Base-by-base conservation (phyloP, 2,797 vertebrate genomes). In the Neosilurus mollespiculum region DNA sequence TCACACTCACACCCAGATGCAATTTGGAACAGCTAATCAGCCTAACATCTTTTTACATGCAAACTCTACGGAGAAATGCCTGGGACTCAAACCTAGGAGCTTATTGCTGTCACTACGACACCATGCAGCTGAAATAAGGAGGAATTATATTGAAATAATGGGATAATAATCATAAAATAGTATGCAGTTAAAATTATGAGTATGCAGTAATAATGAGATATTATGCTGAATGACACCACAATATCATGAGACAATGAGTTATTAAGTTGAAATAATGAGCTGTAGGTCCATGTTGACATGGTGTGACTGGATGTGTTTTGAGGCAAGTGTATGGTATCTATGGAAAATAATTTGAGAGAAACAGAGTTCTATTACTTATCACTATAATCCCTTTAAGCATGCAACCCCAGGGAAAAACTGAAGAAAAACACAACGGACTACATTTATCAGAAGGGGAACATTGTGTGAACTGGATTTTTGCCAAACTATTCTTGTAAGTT, bases 341-440 rank as follows among this genome's bases (percentile, higher is more conserved):
- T 64, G 59, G 58, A 14, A 78, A 78, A 64, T 78, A 78, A 64
- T 78, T 78, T 18, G 0, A 20, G 37, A 16, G 20, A 64, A 64
- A 78, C 7, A 64, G 14, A 26, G n/a, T 78, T 49, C 30, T 9
- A 24, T 62, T 61, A n/a, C 34, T 77, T 61, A 37, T 61, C 56
- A 58, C 16, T 9, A 75, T 16, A 24, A 56, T 58, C 10, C 34
- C 53, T 56, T 75, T 56, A 58, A 56, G 30, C 16, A 4, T 56
- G 53, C 37, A 54, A 22, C n/a, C 53, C 7, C 70, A 18, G 14
- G 15, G 26, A 9, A 71, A 51, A 20, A n/a, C 43, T 51, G 18
- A 54, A 54, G 15, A 77, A 59, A 18, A 54, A 37, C 15, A 30
- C 11, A 0, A 43, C 18, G 59, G 30, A 61, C 56, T 59, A n/a